Evolutionary conservation across 2,113 vertebrate genomes (phyloP).

Genomic region (Stomatorhinus ivindoensis): DNA sequence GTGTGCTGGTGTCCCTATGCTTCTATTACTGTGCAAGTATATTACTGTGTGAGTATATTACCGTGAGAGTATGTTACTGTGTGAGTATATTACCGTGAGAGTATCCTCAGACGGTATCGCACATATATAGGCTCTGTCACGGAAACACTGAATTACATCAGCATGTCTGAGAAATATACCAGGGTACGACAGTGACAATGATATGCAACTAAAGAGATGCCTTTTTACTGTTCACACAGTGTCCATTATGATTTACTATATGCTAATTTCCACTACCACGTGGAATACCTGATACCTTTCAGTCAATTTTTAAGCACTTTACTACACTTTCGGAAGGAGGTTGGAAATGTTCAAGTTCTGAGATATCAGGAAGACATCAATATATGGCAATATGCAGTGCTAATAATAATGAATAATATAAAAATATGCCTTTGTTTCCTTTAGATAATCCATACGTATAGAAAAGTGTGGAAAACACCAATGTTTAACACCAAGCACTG

Average conservation of each 20-base stretch:
- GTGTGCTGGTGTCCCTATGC: background rate
- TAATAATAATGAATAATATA: no score
- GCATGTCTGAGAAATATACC: background rate
- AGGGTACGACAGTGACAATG: background rate
- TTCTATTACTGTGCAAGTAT: background rate
- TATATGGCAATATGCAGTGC: no score
- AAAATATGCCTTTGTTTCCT: no score
- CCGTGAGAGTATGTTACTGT: background rate
- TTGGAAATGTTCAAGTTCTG: no score
- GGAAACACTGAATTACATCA: background rate
- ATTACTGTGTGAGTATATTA: background rate
- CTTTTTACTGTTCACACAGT: background rate
- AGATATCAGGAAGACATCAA: no score
- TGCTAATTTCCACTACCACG: no score
- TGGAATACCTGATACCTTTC: no score
- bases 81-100: background rate
- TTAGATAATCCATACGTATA: no score
- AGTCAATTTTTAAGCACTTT: no score
- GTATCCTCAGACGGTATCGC: background rate
- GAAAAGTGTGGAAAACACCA: no score
- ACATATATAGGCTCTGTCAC: background rate
- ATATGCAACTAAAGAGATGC: background rate
- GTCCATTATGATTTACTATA: no score
- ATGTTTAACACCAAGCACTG: background rate
- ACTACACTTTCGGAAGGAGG: no score